Evolutionary conservation across 2,888 invertebrate species (phyloP), one percentile per base, ranked within the genome.

Genomic region (Epinotia brunnichana): DNA sequence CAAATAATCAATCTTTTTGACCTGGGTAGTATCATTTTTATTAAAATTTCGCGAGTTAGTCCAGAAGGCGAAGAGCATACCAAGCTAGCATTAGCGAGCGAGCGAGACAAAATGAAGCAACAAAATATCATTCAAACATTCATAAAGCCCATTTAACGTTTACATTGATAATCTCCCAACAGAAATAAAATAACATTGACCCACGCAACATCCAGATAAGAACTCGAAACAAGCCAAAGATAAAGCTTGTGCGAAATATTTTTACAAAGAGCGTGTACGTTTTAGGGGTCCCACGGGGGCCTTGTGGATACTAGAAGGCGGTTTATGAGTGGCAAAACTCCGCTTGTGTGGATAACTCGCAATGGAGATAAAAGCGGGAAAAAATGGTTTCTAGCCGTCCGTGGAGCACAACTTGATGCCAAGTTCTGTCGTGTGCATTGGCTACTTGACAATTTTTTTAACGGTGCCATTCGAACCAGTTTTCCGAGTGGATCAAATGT

Each of bases 171-270:
- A 35, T 39, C 51, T 35, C 19, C 54, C 21, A 41, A 44, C 59
- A 53, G 60, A 56, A 53, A 60, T 66, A 60, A 59, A 57, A 39
- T 57, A 13, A 59, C 71, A 29, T 19, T 54, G 29, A 44, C 15
- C 54, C 19, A 61, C 66, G 54, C 57, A 29, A 44, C 48, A 21
- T n/a, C 29, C 19, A 35, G 72, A 72, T 72, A 72, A 72, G 54
- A 72, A 39, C 67, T 41, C 57, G 19, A 41, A 67, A 39, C 21
- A 9, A 21, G 48, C 4, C 13, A 21, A 54, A 70, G 72, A 72
- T 72, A 72, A 72, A 72, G 59, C 61, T 5, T 15, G 67, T 39
- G 24, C 21, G 24, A 68, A 68, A 72, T 72, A 56, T 70, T 64
- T 64, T 59, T 48, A 57, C 60, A 44, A 67, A 56, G 35, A 35